Evolutionary conservation across 2,113 vertebrate species (phyloP).

Genomic region (Apeltes quadracus): DNA sequence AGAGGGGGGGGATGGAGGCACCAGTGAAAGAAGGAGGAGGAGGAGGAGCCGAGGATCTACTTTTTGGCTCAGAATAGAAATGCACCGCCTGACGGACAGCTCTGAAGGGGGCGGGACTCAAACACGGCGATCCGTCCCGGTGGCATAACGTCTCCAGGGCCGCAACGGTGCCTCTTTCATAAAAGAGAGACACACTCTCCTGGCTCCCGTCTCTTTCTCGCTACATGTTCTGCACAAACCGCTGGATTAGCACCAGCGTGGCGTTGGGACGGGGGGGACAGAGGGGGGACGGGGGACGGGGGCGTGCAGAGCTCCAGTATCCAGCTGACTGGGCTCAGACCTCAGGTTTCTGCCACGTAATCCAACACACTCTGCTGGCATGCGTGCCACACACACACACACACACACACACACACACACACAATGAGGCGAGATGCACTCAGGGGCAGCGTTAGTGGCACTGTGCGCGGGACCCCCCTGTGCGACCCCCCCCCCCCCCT

Average conservation of each 20-base stretch:
- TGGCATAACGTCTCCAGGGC: conserved; percentile 31
- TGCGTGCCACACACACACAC: conserved; percentile 27
- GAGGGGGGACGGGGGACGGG: too few relatives aligned
- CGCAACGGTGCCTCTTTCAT: neutral
- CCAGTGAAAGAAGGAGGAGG: neutral
- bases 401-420: neutral
- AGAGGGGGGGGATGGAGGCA: conserved; percentile 32
- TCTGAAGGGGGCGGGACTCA: conserved; percentile 19
- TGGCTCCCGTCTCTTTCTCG: conserved; percentile 27
- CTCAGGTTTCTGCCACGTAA: conserved; percentile 58
- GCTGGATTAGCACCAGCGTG: conserved; percentile 48
- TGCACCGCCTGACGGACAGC: conserved; percentile 8
- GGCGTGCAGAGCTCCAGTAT: conserved; percentile 44
- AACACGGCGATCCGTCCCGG: conserved; percentile 14
- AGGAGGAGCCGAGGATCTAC: conserved; percentile 6
- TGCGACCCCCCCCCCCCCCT: conserved; percentile 84
- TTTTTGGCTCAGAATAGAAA: conserved; percentile 55
- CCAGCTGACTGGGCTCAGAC: conserved; percentile 56
- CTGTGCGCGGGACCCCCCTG: conserved; percentile 83
- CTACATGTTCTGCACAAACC: conserved; percentile 27
- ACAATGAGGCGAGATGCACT: conserved; percentile 35
- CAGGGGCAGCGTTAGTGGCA: conserved; percentile 79
- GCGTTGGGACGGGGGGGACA: conserved; percentile 15
- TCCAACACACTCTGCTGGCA: conserved; percentile 35
- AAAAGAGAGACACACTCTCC: conserved; percentile 33